Conservation (phyloP, 2,797 vertebrate genomes). For the Sebastes oblongus region DNA sequence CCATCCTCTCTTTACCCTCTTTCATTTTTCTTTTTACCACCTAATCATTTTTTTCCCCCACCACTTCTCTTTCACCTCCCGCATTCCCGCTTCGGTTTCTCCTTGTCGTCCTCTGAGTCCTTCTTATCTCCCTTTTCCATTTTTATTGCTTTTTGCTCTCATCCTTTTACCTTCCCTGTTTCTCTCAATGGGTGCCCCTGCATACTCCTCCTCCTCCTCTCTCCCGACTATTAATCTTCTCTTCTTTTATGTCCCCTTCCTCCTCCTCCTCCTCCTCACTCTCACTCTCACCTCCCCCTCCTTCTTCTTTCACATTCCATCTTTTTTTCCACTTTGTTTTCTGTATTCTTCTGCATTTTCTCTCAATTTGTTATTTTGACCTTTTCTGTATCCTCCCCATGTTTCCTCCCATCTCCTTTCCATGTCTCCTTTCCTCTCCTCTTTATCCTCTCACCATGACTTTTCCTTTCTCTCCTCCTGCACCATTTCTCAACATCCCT, state of each 20-base stretch:
- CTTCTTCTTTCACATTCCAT: neutral
- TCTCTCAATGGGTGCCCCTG: neutral
- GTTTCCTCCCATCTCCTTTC: neutral
- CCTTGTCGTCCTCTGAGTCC: neutral
- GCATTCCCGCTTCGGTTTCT: neutral
- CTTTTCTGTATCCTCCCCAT: neutral
- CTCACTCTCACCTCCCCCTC: neutral
- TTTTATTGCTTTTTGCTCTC: slow-evolving; percentile 28
- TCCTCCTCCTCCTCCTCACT: neutral
- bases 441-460: neutral
- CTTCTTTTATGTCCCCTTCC: neutral
- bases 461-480: neutral
- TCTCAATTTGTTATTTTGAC: neutral
- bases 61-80: neutral
- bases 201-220: neutral
- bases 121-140: slow-evolving; percentile 32
- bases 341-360: neutral
- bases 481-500: neutral
- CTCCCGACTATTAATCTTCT: slow-evolving; percentile 19
- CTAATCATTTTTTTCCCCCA: neutral
- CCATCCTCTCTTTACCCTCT: neutral
- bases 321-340: neutral
- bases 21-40: slow-evolving; percentile 4
- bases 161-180: neutral
- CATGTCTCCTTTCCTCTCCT: neutral